Conservation (phyloP, 2,113 vertebrate species). For the Zingel zingel region DNA sequence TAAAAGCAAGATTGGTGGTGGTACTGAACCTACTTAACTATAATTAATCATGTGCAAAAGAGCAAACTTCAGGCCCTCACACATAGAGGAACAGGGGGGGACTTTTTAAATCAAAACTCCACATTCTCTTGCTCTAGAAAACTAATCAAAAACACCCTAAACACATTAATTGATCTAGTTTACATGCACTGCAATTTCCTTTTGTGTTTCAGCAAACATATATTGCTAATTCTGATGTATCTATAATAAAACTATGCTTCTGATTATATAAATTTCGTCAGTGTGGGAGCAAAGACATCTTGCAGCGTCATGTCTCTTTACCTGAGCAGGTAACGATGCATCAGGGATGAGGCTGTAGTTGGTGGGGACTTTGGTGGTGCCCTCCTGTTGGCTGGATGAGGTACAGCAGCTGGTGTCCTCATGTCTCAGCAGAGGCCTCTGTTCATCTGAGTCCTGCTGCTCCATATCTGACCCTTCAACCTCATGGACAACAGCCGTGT, state of each 20-base stretch:
- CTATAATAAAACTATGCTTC: neutral
- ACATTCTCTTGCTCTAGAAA: neutral
- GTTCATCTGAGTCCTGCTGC: slow-evolving; percentile 69
- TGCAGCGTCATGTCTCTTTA: slow-evolving; percentile 31
- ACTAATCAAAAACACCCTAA: neutral
- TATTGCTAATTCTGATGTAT: neutral
- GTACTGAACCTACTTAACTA: neutral
- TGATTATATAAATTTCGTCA: neutral
- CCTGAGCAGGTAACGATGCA: slow-evolving; percentile 73
- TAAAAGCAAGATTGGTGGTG: neutral
- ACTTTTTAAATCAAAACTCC: neutral
- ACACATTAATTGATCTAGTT: neutral
- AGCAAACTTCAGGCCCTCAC: neutral
- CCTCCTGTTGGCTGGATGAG: slow-evolving; percentile 52
- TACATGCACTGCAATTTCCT: neutral
- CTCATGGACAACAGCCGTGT: slow-evolving; percentile 41
- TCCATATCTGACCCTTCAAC: slow-evolving; percentile 11
- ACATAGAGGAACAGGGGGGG: neutral
- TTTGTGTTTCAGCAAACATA: neutral
- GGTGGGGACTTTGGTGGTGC: slow-evolving; percentile 62
- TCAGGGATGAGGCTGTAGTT: slow-evolving; percentile 82
- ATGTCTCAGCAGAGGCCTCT: slow-evolving; percentile 74
- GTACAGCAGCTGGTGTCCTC: slow-evolving; percentile 27
- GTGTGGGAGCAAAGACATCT: neutral
- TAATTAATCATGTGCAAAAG: neutral